Conservation (phyloP, 1,140 invertebrate species). For the Drosophila lacertosa region DNA sequence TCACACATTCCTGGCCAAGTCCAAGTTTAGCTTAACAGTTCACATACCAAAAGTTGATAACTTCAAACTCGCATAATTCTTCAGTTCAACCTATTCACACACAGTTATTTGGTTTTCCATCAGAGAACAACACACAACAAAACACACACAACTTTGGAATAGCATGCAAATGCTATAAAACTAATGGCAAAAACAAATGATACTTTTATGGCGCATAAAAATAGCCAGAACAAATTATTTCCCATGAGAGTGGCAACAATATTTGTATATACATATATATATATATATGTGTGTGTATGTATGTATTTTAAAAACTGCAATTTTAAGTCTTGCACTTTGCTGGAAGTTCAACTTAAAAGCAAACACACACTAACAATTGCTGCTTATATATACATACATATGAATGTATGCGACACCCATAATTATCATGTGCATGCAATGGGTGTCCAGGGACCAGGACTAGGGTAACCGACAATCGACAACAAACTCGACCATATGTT, state of each 20-base stretch:
- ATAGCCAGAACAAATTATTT: conserved; percentile 52
- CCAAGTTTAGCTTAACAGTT: background rate
- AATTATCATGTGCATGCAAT: conserved; percentile 50
- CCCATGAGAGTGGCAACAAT: conserved; percentile 14
- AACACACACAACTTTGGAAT: conserved; percentile 5
- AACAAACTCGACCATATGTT: conserved; percentile 44
- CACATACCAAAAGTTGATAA: background rate
- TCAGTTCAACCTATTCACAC: background rate
- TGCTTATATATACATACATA: conserved; percentile 8
- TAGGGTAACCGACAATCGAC: conserved; percentile 14
- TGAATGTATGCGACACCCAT: conserved; percentile 47
- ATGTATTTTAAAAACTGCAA: conserved; percentile 32
- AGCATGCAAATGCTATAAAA: conserved; percentile 39
- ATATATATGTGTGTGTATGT: too few relatives aligned
- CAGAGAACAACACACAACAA: conserved; percentile 1
- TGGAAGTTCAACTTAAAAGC: conserved; percentile 37
- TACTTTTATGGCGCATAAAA: conserved; percentile 38
- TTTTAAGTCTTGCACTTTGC: conserved; percentile 32
- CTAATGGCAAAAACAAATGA: conserved; percentile 44
- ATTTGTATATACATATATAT: too few relatives aligned
- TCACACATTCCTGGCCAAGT: background rate
- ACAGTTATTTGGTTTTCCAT: conserved; percentile 3
- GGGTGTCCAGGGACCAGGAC: conserved; percentile 17
- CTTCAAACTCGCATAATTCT: background rate
- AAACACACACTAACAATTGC: background rate